These are phyloP conservation scores for Proisotoma minuta DNA, from an alignment of 2,888 invertebrate genomes.

Conservation along the genomic window DNA sequence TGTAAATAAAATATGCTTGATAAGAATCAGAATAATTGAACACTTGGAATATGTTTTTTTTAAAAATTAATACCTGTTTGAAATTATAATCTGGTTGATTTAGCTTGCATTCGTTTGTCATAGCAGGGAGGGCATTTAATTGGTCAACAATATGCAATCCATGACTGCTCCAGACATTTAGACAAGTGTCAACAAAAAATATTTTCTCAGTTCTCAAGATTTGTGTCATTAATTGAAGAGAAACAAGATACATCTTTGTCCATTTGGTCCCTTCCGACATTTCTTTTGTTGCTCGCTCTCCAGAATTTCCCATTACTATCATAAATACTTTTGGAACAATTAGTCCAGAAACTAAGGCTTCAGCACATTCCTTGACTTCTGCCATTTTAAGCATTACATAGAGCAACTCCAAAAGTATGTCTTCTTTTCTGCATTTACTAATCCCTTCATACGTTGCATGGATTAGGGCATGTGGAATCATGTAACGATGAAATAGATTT, in stretches of 20 bases:
- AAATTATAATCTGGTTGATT: constrained; percentile 40
- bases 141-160: constrained; percentile 29
- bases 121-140: constrained; percentile 31
- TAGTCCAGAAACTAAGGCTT: neutral
- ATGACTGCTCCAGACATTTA: constrained; percentile 43
- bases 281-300: neutral
- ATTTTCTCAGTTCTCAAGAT: constrained; percentile 31
- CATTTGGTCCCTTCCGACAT: neutral
- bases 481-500: constrained; percentile 21
- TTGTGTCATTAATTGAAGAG: constrained; percentile 35
- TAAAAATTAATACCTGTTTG: too few species aligned
- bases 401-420: neutral
- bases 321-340: neutral
- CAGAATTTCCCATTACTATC: neutral
- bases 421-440: neutral
- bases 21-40: too few species aligned
- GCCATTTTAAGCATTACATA: neutral
- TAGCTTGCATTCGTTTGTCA: constrained; percentile 35
- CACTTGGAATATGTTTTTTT: too few species aligned
- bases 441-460: constrained; percentile 31
- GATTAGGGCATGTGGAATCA: constrained; percentile 27
- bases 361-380: neutral
- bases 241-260: constrained; percentile 30
- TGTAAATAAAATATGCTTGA: too few species aligned
- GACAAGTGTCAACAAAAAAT: constrained; percentile 38